These are phyloP conservation scores for Dunckerocampus dactyliophorus DNA, from an alignment of 2,113 vertebrate genomes.

Conservation along the genomic window DNA sequence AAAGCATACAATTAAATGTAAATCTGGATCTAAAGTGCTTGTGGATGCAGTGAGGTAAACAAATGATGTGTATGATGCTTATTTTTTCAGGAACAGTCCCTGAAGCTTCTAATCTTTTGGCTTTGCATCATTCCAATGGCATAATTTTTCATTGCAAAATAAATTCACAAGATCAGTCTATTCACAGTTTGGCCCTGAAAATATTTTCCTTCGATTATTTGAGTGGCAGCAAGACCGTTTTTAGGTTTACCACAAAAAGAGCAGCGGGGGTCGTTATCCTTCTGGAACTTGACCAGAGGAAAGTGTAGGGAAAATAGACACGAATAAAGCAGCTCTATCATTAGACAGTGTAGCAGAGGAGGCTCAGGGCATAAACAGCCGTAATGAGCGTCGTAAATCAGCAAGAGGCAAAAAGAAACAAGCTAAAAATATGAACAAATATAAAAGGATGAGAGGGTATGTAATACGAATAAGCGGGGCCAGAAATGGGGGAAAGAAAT, in stretches of 20 bases:
- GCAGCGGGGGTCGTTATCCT: conserved; percentile 5
- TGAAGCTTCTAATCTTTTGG: conserved; percentile 30
- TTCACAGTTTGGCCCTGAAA: neutral
- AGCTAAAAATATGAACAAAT: conserved; percentile 25
- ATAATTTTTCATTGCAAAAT: conserved; percentile 21
- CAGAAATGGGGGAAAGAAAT: conserved; percentile 13
- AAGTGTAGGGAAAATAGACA: conserved; percentile 35
- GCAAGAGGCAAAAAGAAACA: conserved; percentile 30
- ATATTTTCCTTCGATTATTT: conserved; percentile 14
- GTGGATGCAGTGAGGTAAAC: conserved; percentile 13
- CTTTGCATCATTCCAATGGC: conserved; percentile 14
- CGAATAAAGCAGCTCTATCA: conserved; percentile 64
- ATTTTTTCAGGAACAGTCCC: conserved; percentile 25
- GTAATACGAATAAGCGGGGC: conserved; percentile 14
- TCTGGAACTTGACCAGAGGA: conserved; percentile 46
- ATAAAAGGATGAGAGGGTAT: conserved; percentile 6
- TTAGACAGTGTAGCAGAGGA: conserved; percentile 51
- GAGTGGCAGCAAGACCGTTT: conserved; percentile 28
- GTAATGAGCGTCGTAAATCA: conserved; percentile 67
- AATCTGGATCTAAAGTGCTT: conserved; percentile 16
- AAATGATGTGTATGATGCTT: conserved; percentile 11
- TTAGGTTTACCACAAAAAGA: conserved; percentile 19
- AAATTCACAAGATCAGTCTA: conserved; percentile 19
- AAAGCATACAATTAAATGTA: conserved; percentile 16
- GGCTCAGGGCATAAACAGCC: conserved; percentile 64